Evolutionary conservation across 2,113 vertebrate genomes (phyloP).

Genomic region (Brachionichthys hirsutus): DNA sequence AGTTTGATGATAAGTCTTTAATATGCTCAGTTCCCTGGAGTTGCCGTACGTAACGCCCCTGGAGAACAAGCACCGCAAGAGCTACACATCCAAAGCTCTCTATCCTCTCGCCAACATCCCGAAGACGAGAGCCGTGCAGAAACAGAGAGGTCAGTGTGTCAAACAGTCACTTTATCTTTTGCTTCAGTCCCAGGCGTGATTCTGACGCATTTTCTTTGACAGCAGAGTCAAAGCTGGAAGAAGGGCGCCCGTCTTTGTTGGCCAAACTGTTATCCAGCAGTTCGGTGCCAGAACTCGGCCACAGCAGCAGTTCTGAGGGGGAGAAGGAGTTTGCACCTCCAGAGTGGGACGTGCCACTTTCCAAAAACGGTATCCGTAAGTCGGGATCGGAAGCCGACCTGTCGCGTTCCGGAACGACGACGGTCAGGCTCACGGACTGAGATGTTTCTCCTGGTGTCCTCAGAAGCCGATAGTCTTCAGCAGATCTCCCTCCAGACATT

Average conservation of each 20-base stretch:
- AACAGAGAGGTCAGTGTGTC: constrained; percentile 67
- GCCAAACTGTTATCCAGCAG: constrained; percentile 82
- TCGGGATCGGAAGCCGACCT: background rate
- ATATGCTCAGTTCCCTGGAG: constrained; percentile 86
- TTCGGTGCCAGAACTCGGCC: constrained; percentile 84
- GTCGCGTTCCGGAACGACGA: background rate
- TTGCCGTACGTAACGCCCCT: constrained; percentile 84
- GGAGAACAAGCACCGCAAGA: constrained; percentile 92
- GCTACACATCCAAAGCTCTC: constrained; percentile 84
- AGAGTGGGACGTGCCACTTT: constrained; percentile 93
- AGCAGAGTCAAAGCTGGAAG: constrained; percentile 79
- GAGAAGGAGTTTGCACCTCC: constrained; percentile 94
- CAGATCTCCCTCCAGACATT: constrained; percentile 96
- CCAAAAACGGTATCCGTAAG: constrained; percentile 87
- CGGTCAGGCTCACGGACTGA: background rate
- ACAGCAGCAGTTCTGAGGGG: constrained; percentile 96
- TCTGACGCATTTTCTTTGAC: constrained; percentile 11
- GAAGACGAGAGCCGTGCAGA: constrained; percentile 82
- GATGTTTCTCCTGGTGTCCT: background rate
- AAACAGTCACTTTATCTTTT: background rate
- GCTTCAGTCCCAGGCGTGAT: background rate
- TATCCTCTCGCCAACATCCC: constrained; percentile 81
- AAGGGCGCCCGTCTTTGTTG: constrained; percentile 82
- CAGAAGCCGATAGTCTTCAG: constrained; percentile 93
- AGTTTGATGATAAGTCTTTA: constrained; percentile 1